A percentile compares a stretch with the other conserved stretches of the same genome.
phyloP scores from a whole-genome alignment of 2,113 vertebrate genomes.

The Sinocyclocheilus anophthalmus region DNA sequence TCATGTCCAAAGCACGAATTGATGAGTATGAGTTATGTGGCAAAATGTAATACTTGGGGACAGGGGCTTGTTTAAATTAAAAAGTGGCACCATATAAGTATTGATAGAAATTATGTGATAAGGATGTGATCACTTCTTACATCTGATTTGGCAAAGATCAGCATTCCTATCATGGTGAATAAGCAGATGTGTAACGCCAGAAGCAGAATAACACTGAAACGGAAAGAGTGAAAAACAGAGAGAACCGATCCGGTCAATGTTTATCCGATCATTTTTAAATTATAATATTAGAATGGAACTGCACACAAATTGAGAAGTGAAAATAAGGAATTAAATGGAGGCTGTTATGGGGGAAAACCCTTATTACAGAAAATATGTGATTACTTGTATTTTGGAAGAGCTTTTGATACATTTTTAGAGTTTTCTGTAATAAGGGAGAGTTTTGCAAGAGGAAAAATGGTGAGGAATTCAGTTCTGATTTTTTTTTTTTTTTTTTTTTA shows the following conservation, averaged over 20 bases:
- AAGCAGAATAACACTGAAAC: slow-evolving; percentile 85
- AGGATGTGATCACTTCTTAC: slow-evolving; percentile 67
- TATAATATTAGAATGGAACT: background rate
- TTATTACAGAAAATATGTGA: background rate
- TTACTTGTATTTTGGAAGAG: slow-evolving; percentile 91
- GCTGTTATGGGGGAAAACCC: background rate
- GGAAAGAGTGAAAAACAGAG: background rate
- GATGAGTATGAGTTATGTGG: background rate
- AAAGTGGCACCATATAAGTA: background rate
- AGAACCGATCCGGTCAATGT: background rate
- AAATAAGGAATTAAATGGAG: background rate
- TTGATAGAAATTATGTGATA: background rate
- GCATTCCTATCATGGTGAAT: slow-evolving; percentile 94
- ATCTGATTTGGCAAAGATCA: slow-evolving; percentile 88
- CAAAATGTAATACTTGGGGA: background rate
- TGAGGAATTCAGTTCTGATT: no score
- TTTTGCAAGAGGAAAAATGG: slow-evolving; percentile 97
- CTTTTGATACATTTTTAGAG: slow-evolving; percentile 92
- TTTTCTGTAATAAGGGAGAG: slow-evolving; percentile 98
- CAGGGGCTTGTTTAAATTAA: background rate
- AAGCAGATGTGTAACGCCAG: slow-evolving; percentile 87
- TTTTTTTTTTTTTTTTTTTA: no score
- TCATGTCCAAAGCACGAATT: background rate
- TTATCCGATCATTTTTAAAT: background rate
- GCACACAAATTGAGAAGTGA: background rate